These are phyloP conservation scores for Salvelinus sp. DNA, from an alignment of 2,113 vertebrate species.

Conservation along the genomic window DNA sequence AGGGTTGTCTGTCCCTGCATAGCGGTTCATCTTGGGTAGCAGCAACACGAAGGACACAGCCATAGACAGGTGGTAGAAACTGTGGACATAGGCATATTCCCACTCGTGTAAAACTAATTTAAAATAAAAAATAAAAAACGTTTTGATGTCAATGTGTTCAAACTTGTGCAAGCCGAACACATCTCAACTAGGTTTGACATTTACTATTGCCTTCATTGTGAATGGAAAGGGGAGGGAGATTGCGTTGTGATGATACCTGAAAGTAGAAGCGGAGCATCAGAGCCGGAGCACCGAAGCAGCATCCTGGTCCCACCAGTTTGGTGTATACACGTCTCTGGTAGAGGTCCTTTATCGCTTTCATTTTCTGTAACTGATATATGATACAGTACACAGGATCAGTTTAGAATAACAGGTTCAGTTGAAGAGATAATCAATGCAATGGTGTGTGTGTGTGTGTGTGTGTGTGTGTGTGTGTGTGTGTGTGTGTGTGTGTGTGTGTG, in stretches of 20 bases:
- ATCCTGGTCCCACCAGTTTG: conserved; percentile 93
- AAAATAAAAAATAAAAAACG: too few species aligned
- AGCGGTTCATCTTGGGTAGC: conserved; percentile 94
- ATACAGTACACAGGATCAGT: not conserved
- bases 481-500: not conserved
- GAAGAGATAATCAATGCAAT: not conserved
- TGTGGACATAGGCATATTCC: conserved; percentile 98
- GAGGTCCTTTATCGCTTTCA: conserved; percentile 89
- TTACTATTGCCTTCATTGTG: too few species aligned
- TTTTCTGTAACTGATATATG: conserved; percentile 86
- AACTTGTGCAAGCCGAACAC: not conserved
- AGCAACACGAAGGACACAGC: conserved; percentile 89
- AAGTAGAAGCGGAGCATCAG: conserved; percentile 97
- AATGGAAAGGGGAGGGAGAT: not conserved
- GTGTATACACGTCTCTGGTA: conserved; percentile 91
- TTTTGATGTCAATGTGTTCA: too few species aligned
- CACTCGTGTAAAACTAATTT: conserved; percentile 82
- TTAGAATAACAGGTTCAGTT: not conserved
- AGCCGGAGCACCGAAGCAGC: conserved; percentile 87
- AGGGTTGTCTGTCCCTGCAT: conserved; percentile 75
- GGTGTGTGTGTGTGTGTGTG: not conserved
- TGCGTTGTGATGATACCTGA: conserved; percentile 77
- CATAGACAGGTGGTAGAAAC: conserved; percentile 94
- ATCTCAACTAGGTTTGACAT: not conserved
- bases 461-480: not conserved